phyloP scores from a whole-genome alignment of 2,888 invertebrate genomes.

The Parascotia fuliginaria region DNA sequence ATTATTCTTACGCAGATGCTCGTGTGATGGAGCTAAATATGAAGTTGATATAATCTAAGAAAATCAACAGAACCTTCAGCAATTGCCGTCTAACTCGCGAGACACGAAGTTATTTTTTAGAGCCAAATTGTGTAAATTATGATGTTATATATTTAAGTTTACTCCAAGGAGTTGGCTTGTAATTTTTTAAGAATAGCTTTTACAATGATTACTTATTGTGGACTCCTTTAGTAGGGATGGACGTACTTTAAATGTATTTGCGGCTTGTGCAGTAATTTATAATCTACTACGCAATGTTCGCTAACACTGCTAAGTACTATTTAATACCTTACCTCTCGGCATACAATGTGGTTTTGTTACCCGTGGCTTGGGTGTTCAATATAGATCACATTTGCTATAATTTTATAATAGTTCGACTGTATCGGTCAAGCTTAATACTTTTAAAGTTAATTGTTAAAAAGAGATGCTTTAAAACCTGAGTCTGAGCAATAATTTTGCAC shows the following conservation, averaged over 20 bases:
- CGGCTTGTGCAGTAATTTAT: slow-evolving; percentile 14
- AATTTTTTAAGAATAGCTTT: slow-evolving; percentile 11
- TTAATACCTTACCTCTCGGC: slow-evolving; percentile 2
- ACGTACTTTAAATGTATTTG: slow-evolving; percentile 7
- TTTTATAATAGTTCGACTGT: too few species aligned
- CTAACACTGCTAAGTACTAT: slow-evolving; percentile 5
- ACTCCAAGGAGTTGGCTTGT: slow-evolving; percentile 13
- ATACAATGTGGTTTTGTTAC: slow-evolving; percentile 5
- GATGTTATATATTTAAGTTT: slow-evolving; percentile 15
- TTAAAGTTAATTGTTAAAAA: too few species aligned
- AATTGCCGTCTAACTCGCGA: slow-evolving; percentile 5
- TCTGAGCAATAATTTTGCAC: too few species aligned
- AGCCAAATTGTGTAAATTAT: too few species aligned
- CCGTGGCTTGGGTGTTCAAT: too few species aligned
- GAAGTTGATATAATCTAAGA: slow-evolving; percentile 45
- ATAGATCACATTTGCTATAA: too few species aligned
- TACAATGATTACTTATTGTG: slow-evolving; percentile 13
- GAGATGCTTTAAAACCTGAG: too few species aligned
- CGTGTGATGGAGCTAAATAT: slow-evolving; percentile 66
- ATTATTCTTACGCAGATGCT: slow-evolving; percentile 84
- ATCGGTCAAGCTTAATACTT: too few species aligned
- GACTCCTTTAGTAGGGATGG: slow-evolving; percentile 10
- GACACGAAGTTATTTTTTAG: slow-evolving; percentile 13
- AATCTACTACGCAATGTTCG: slow-evolving; percentile 4
- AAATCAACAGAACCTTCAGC: slow-evolving; percentile 10